These are phyloP conservation scores for Tachysurus fulvidraco DNA, from an alignment of 2,113 vertebrate genomes.

Conservation along the genomic window DNA sequence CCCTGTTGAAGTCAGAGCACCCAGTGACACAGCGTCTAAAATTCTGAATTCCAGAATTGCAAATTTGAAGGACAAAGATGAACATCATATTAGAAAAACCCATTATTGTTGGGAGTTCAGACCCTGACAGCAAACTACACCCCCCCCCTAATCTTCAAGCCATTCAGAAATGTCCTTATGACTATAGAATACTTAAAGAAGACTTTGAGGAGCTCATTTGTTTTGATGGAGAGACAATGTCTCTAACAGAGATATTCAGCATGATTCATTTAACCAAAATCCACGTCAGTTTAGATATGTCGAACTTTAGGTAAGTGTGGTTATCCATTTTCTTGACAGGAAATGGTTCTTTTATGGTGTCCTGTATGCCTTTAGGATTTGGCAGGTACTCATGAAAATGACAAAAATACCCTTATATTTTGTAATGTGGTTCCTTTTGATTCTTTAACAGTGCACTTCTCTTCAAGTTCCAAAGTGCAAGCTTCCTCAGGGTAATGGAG, in stretches of 20 bases:
- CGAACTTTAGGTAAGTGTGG: not conserved
- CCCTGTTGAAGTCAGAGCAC: not conserved
- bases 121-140: not conserved
- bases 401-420: constrained; percentile 35
- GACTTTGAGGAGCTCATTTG: not conserved
- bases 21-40: not conserved
- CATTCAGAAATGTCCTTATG: not conserved
- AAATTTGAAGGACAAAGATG: not conserved
- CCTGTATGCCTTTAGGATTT: constrained; percentile 39
- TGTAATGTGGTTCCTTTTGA: constrained; percentile 21
- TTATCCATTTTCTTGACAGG: constrained; percentile 30
- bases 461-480: constrained; percentile 23
- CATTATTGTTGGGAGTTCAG: not conserved
- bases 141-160: not conserved
- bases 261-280: not conserved
- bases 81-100: not conserved
- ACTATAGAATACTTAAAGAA: not conserved
- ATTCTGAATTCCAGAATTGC: not conserved
- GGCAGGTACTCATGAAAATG: constrained; percentile 49
- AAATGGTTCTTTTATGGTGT: constrained; percentile 17
- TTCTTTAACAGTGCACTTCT: constrained; percentile 18
- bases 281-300: not conserved
- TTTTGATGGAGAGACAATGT: not conserved
- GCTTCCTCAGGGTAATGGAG: not conserved
- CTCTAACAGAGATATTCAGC: too few relatives aligned